Percentiles rank a stretch among this genome's conserved stretches.
These are phyloP conservation scores for Ichneumoninae sp. DNA, from an alignment of 2,888 invertebrate species.

Conservation along the genomic window DNA sequence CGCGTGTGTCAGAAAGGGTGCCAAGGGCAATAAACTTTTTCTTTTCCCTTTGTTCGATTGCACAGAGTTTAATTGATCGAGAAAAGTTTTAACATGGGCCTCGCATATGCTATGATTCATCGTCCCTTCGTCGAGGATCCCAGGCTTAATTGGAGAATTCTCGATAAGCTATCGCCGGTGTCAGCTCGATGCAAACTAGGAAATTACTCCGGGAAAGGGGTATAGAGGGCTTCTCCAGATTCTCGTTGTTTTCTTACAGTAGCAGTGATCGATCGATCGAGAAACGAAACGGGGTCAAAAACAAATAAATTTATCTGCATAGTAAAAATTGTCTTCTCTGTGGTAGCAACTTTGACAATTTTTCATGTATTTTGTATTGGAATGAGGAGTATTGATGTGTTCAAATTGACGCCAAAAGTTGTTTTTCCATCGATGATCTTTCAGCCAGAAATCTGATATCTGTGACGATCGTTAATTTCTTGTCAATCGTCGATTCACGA, in stretches of 20 bases:
- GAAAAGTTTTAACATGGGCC: slow-evolving; percentile 36
- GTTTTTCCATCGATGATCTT: neutral
- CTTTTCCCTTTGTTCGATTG: slow-evolving; percentile 26
- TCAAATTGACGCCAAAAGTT: neutral
- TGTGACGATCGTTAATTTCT: neutral
- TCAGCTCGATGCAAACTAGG: slow-evolving; percentile 36
- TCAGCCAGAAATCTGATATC: neutral
- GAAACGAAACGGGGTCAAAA: slow-evolving; percentile 6
- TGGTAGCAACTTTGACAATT: neutral
- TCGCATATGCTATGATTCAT: slow-evolving; percentile 22
- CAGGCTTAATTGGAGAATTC: slow-evolving; percentile 42
- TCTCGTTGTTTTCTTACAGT: slow-evolving; percentile 8
- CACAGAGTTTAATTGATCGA: slow-evolving; percentile 30
- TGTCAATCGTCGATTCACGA: neutral
- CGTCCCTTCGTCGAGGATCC: slow-evolving; percentile 7
- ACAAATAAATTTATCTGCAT: neutral
- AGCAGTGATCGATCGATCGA: neutral
- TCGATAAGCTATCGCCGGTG: slow-evolving; percentile 51
- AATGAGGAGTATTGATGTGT: neutral
- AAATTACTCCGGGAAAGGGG: slow-evolving; percentile 37
- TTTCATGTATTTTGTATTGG: neutral
- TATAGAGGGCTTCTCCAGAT: slow-evolving; percentile 13
- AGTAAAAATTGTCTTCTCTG: neutral
- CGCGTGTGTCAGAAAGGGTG: neutral
- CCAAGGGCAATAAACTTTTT: slow-evolving; percentile 12